Evolutionary conservation across 2,888 invertebrate species (phyloP), one percentile per base, ranked within the genome.

Genomic region (Mylabris sibirica): DNA sequence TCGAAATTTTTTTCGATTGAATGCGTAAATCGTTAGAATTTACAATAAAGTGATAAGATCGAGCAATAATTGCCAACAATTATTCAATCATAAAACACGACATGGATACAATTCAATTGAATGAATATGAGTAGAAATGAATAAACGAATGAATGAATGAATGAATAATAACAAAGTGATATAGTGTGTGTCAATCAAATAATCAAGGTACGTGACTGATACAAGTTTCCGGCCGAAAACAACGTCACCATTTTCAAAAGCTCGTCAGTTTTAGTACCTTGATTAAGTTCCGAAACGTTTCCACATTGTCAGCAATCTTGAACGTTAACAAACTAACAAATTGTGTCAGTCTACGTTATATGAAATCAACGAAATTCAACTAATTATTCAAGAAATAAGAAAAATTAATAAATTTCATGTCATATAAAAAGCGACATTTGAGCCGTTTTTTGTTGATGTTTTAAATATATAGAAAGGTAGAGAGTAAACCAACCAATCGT

Each of bases 401-500:
- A 11, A 12, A 30, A 30, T 30, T 30, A 30, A 4, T 0, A 30
- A 30, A 30, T 30, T 30, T 30, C n/a, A n/a, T n/a, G n/a, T n/a
- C n/a, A n/a, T n/a, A n/a, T n/a, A n/a, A n/a, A 44, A 65, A 63
- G 65, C 59, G 65, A 63, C 68, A 68, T 68, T 65, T 65, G 68
- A 41, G n/a, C 4, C 17, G n/a, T 3, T 44, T n/a, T n/a, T n/a
- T n/a, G n/a, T n/a, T n/a, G n/a, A n/a, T n/a, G n/a, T n/a, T n/a
- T 44, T 44, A 59, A 59, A 59, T 26, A 59, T 30, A 59, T 5
- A 30, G 22, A 65, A 64, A 57, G 57, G 63, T 5, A 49, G 60
- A 67, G 60, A 38, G 64, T 34, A 64, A 77, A 76, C 73, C 72
- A 74, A 75, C 75, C 74, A 72, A 77, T 77, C 79, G 79, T 76